Evolutionary conservation across 2,797 vertebrate genomes (phyloP), one percentile per base, ranked within the genome.

Genomic region (Gouania willdenowi): DNA sequence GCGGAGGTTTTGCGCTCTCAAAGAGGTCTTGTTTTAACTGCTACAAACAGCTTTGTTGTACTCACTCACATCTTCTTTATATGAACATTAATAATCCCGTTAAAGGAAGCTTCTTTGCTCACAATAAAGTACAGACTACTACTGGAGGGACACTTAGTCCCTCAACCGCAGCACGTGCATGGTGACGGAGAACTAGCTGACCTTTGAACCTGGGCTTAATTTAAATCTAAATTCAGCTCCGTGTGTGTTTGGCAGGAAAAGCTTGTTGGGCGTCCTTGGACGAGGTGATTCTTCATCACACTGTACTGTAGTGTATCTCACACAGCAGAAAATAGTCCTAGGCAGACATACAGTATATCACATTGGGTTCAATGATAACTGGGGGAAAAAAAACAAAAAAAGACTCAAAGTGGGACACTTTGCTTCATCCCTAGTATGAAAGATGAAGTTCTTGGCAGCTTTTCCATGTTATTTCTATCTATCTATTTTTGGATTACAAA

Each of bases 251-350:
- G 15, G 36, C 10, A 22, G 43, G 24, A 40, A 49, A 45, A 7
- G 1, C 21, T 21, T 6, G n/a, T 3, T 22, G 3, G 1, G 38
- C 50, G 62, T 65, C 77, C 75, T 76, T 77, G 66, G 65, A 19
- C 3, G 48, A 45, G 38, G 18, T 28, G 19, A 41, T 30, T 66
- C 68, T 79, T 53, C 57, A 50, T 67, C 73, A 46, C 44, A 42
- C 35, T 17, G 25, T 55, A 68, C 61, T 75, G 67, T 65, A 71
- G 65, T 67, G 64, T 48, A 51, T 66, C 66, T 76, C 59, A 56
- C 54, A 66, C 53, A 53, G 65, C 62, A 27, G 50, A 54, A 33
- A 54, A 68, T 52, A n/a, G n/a, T n/a, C n/a, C n/a, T n/a, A n/a
- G n/a, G 52, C 44, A 15, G 46, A n/a, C 45, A 34, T 69, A 57